Percentiles rank a stretch among this genome's conserved stretches.
Evolutionary conservation across 2,113 vertebrate species (phyloP).

Genomic region (Naja naja): DNA sequence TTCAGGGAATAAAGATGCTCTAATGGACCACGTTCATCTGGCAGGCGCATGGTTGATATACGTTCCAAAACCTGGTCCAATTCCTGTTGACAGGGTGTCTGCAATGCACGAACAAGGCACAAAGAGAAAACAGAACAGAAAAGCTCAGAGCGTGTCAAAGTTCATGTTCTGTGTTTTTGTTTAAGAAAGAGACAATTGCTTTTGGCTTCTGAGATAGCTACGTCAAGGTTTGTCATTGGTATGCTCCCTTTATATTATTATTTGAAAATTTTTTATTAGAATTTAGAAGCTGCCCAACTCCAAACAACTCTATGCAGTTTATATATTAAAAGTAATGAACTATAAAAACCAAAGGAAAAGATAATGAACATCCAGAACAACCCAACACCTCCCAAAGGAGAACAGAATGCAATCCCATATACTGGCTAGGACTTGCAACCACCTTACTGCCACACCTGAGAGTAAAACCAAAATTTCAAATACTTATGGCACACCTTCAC

Average conservation of each 20-base stretch:
- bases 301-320: neutral
- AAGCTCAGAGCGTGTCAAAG: neutral
- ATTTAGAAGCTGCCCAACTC: neutral
- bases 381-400: neutral
- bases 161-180: neutral
- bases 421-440: neutral
- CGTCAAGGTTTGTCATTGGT: neutral
- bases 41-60: slow-evolving; percentile 87
- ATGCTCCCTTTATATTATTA: neutral
- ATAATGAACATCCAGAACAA: neutral
- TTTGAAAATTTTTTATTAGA: neutral
- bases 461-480: neutral
- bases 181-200: neutral
- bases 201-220: neutral
- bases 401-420: neutral
- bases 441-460: no score
- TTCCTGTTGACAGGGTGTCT: slow-evolving; percentile 91
- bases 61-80: slow-evolving; percentile 88
- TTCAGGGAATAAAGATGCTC: slow-evolving; percentile 91
- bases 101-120: slow-evolving; percentile 41
- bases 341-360: neutral
- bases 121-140: neutral
- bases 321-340: neutral
- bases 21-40: slow-evolving; percentile 86
- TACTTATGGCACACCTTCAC: neutral